A percentile compares a stretch with the other conserved stretches of the same genome.
Conservation (phyloP, 2,888 invertebrate genomes). For the Amblyteles armatorius region DNA sequence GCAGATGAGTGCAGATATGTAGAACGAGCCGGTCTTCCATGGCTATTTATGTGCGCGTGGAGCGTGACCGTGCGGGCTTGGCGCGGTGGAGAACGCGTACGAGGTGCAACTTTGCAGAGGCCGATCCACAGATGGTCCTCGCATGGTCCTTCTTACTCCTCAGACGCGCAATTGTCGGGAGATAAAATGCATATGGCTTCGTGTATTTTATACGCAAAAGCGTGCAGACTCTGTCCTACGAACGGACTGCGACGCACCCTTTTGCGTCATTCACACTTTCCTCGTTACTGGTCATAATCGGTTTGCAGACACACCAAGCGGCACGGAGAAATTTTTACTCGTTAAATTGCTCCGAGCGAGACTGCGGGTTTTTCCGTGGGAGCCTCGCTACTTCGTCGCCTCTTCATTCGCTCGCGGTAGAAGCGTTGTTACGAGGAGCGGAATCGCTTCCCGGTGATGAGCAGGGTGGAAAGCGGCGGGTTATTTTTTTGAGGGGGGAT, state of each 20-base stretch:
- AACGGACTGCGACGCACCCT: no score
- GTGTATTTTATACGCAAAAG: neutral
- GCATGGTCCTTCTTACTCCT: slow-evolving; percentile 44
- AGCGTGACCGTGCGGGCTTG: neutral
- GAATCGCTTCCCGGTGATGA: neutral
- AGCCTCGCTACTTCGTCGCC: neutral
- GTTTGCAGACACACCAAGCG: slow-evolving; percentile 72
- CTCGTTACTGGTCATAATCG: slow-evolving; percentile 79
- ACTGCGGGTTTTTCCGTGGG: neutral
- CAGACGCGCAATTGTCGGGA: slow-evolving; percentile 12
- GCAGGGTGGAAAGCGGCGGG: neutral
- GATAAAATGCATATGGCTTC: slow-evolving; percentile 5
- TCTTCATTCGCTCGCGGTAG: neutral
- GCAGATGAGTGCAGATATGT: slow-evolving; percentile 3
- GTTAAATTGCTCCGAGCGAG: slow-evolving; percentile 30
- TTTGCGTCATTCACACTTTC: slow-evolving; percentile 82
- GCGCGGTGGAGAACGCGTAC: slow-evolving; percentile 7
- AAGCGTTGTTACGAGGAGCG: neutral
- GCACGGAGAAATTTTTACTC: slow-evolving; percentile 45
- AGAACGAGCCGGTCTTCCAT: slow-evolving; percentile 29
- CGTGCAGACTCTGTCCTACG: neutral
- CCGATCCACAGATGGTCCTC: slow-evolving; percentile 5
- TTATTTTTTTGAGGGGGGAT: neutral
- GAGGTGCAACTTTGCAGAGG: slow-evolving; percentile 4
- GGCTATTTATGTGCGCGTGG: slow-evolving; percentile 40